These are phyloP conservation scores for Lagorchestes hirsutus DNA, from an alignment of 2,797 vertebrate species.

Conservation along the genomic window DNA sequence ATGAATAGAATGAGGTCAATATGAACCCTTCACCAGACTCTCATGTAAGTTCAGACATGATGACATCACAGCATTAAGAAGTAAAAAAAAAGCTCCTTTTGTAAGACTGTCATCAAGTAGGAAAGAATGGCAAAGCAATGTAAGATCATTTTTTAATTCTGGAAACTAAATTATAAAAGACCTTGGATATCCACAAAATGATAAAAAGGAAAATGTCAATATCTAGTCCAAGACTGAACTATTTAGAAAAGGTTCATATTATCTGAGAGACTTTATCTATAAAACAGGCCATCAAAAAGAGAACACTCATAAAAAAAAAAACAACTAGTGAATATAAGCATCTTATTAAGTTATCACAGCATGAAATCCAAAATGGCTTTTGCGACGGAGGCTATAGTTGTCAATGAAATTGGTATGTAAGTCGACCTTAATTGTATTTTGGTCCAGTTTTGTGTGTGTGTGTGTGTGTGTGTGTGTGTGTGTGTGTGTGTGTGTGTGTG, in stretches of 20 bases:
- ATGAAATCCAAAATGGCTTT: neutral
- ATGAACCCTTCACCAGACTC: slow-evolving; percentile 45
- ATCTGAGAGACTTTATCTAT: neutral
- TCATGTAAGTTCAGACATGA: neutral
- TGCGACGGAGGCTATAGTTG: neutral
- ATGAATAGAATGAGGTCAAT: slow-evolving; percentile 13
- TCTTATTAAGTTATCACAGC: neutral
- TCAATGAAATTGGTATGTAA: neutral
- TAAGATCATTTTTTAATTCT: neutral
- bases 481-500: no score
- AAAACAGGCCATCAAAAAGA: neutral
- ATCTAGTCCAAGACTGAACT: neutral
- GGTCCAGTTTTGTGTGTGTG: neutral
- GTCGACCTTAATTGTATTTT: neutral
- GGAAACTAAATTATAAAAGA: neutral
- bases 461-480: no score
- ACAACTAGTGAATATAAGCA: neutral
- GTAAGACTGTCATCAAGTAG: neutral
- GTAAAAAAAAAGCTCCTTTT: slow-evolving; percentile 1
- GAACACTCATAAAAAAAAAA: neutral
- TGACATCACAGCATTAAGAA: neutral
- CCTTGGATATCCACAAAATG: neutral
- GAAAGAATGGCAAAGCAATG: neutral
- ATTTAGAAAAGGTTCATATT: neutral
- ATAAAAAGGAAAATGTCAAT: neutral